These are phyloP conservation scores for Pteria penguin DNA, from an alignment of 2,888 invertebrate species.

Conservation along the genomic window DNA sequence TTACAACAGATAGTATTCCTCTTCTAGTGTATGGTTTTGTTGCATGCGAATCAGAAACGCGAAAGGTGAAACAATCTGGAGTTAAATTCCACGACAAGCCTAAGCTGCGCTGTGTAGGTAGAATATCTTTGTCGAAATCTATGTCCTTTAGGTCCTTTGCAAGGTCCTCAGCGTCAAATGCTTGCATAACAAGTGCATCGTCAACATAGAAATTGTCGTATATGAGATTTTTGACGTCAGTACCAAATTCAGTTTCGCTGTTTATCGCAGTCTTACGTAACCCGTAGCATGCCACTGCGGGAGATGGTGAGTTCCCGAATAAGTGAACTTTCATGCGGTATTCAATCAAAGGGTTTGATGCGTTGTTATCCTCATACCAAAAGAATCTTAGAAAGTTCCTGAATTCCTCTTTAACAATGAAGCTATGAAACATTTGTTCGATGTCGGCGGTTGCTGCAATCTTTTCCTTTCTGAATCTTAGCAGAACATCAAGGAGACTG, in stretches of 20 bases:
- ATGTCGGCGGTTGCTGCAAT: slow-evolving; percentile 39
- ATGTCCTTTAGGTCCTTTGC: slow-evolving; percentile 33
- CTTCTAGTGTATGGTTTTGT: slow-evolving; percentile 23
- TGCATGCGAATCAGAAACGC: background rate
- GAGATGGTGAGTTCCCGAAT: slow-evolving; percentile 36
- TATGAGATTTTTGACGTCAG: slow-evolving; percentile 21
- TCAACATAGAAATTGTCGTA: slow-evolving; percentile 45
- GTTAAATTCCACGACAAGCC: slow-evolving; percentile 5
- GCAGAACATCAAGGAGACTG: slow-evolving; percentile 35
- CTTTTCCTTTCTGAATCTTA: slow-evolving; percentile 28
- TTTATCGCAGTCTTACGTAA: slow-evolving; percentile 31
- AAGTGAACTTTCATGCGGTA: slow-evolving; percentile 46
- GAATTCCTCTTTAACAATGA: slow-evolving; percentile 31
- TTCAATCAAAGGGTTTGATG: slow-evolving; percentile 27
- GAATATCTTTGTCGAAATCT: background rate
- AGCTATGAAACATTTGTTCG: slow-evolving; percentile 45
- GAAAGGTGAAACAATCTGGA: slow-evolving; percentile 12
- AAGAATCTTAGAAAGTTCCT: slow-evolving; percentile 42
- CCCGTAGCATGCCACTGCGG: slow-evolving; percentile 41
- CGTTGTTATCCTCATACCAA: slow-evolving; percentile 36
- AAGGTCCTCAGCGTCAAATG: slow-evolving; percentile 33
- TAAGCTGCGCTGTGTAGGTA: slow-evolving; percentile 9
- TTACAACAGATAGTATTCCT: slow-evolving; percentile 22
- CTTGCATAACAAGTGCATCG: slow-evolving; percentile 38
- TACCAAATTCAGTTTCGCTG: background rate